phyloP scores from a whole-genome alignment of 2,888 invertebrate genomes.

The Mythimna ferrago region DNA sequence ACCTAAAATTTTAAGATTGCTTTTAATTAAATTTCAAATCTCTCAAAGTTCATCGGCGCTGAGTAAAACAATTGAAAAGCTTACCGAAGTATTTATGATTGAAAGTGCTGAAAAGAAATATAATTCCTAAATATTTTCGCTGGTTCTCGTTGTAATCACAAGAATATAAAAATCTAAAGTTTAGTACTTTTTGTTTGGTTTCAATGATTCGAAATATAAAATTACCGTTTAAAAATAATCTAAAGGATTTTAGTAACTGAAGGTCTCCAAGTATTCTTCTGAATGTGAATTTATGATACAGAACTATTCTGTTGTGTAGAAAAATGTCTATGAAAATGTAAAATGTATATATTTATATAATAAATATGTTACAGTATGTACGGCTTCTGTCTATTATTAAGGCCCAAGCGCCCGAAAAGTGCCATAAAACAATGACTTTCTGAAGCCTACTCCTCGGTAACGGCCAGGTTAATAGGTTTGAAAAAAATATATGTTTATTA shows the following conservation, averaged over 20 bases:
- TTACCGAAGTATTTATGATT: slow-evolving; percentile 37
- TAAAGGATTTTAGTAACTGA: not conserved
- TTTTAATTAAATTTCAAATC: slow-evolving; percentile 54
- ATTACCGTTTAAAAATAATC: not conserved
- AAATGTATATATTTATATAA: too few species aligned
- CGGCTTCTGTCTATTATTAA: too few species aligned
- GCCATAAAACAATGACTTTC: too few species aligned
- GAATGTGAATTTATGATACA: too few species aligned
- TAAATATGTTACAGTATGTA: too few species aligned
- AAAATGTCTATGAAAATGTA: too few species aligned
- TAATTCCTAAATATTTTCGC: slow-evolving; percentile 28
- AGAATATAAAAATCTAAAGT: slow-evolving; percentile 14
- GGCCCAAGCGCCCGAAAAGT: too few species aligned
- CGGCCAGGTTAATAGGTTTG: too few species aligned
- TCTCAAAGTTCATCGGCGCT: slow-evolving; percentile 45
- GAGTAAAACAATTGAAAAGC: slow-evolving; percentile 25
- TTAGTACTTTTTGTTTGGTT: slow-evolving; percentile 40
- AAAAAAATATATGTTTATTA: too few species aligned
- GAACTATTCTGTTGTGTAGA: too few species aligned
- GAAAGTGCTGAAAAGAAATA: slow-evolving; percentile 39
- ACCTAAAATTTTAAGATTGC: slow-evolving; percentile 34
- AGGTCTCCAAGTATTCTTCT: too few species aligned
- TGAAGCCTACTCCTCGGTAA: too few species aligned
- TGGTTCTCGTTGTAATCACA: not conserved
- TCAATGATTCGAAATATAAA: slow-evolving; percentile 21